phyloP scores from a whole-genome alignment of 2,113 vertebrate genomes.

The Neodontobutis hainanensis region DNA sequence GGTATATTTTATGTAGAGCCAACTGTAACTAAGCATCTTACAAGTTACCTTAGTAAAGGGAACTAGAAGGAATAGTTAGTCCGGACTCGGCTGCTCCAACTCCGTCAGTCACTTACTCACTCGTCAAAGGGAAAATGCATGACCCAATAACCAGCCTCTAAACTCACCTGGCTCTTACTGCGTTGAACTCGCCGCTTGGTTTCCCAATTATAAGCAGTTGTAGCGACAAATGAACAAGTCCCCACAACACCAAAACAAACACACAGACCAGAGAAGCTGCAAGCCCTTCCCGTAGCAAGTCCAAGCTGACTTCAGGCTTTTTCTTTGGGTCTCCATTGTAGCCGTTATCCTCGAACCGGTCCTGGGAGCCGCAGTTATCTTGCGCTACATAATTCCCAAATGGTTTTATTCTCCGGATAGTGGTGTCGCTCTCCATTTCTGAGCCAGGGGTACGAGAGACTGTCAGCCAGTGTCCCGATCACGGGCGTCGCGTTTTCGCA shows the following conservation, averaged over 20 bases:
- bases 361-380: constrained; percentile 16
- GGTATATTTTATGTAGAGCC: not conserved
- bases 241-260: constrained; percentile 78
- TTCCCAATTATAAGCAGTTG: constrained; percentile 77
- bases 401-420: constrained; percentile 74
- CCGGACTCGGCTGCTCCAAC: not conserved
- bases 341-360: constrained; percentile 54
- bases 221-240: constrained; percentile 77
- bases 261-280: constrained; percentile 67
- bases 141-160: rapidly evolving
- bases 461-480: constrained; percentile 34
- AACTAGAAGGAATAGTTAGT: constrained; percentile 60
- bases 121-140: not conserved
- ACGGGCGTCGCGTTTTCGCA: constrained; percentile 21
- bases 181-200: constrained; percentile 76
- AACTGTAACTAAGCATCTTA: not conserved
- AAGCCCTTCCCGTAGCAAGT: constrained; percentile 71
- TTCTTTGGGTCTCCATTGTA: constrained; percentile 61
- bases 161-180: constrained; percentile 75
- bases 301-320: constrained; percentile 70
- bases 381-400: constrained; percentile 29
- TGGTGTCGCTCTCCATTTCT: constrained; percentile 79
- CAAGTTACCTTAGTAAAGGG: constrained; percentile 25
- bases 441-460: constrained; percentile 38
- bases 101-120: no score